Evolutionary conservation across 2,113 vertebrate genomes (phyloP), one percentile per base, ranked within the genome.

Genomic region (Otolemur garnettii): DNA sequence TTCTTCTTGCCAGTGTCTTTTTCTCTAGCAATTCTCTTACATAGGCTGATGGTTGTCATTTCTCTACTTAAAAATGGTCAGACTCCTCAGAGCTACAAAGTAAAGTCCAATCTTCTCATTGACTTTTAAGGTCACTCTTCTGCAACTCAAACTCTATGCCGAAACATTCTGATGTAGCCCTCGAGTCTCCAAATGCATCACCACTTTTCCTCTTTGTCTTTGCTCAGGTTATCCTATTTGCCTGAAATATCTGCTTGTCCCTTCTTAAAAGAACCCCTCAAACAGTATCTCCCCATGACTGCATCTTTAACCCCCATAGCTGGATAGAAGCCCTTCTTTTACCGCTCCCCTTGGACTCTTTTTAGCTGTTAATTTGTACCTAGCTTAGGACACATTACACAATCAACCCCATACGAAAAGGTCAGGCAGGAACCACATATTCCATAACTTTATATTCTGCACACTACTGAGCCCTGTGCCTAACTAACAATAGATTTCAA

Each of bases 201-300:
- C 14, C 18, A 35, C 22, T 75, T 81, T 59, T 33, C 24, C 42
- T 17, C 22, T 93, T 74, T 74, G 22, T 83, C 74, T 75, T 91
- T 80, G 50, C 53, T 91, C 17, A 60, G 50, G 12, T 38, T 95
- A 66, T 78, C 17, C 62, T 42, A 30, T 95, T 45, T 69, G 78
- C 72, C 64, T 91, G 50, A 45, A 93, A 78, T 68, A 57, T 42
- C 84, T 74, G 55, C 26, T 38, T 55, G 81, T 69, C 28, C 19
- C n/a, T 60, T 83, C 60, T 83, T 90, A 72, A 88, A 96, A 97
- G 72, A 93, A 69, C 66, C 78, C 55, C 82, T 93, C 87, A 80
- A 59, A 92, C 1, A 88, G 50, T 50, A 74, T 71, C 38, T 87
- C 53, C 30, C 22, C 3, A 66, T 17, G 18, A 87, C 71, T 85